phyloP scores from a whole-genome alignment of 2,113 vertebrate genomes.

The Leptosomus discolor region DNA sequence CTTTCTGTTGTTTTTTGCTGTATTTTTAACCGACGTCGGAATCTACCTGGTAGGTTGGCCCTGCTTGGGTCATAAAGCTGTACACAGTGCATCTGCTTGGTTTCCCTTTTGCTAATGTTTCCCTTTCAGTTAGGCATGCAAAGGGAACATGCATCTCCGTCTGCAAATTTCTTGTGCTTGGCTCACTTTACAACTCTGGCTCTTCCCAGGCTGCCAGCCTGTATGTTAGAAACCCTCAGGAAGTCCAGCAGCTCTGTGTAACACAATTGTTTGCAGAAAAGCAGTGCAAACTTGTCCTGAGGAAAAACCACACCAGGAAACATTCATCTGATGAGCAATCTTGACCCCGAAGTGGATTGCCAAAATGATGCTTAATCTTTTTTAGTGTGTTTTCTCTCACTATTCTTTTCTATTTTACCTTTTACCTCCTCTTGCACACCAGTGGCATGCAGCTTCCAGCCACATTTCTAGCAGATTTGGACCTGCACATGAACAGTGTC shows the following conservation, averaged over 20 bases:
- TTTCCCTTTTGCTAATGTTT: slow-evolving; percentile 22
- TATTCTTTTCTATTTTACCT: not conserved
- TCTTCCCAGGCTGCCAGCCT: not conserved
- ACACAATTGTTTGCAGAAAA: not conserved
- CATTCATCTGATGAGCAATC: not conserved
- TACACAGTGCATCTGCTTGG: not conserved
- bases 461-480: not conserved
- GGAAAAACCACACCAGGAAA: not conserved
- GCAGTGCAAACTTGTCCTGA: not conserved
- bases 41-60: not conserved
- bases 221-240: not conserved
- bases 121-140: not conserved
- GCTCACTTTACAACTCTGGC: not conserved
- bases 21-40: slow-evolving; percentile 13
- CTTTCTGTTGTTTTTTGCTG: not conserved
- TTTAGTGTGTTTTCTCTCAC: not conserved
- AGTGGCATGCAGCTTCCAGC: not conserved
- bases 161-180: not conserved
- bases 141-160: not conserved
- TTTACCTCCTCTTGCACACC: not conserved
- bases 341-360: not conserved
- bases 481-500: not conserved
- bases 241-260: not conserved
- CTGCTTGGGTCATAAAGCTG: not conserved
- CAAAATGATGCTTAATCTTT: not conserved